Evolutionary conservation across 2,888 invertebrate species (phyloP), one percentile per base, ranked within the genome.

Genomic region (Cantharis nigra): DNA sequence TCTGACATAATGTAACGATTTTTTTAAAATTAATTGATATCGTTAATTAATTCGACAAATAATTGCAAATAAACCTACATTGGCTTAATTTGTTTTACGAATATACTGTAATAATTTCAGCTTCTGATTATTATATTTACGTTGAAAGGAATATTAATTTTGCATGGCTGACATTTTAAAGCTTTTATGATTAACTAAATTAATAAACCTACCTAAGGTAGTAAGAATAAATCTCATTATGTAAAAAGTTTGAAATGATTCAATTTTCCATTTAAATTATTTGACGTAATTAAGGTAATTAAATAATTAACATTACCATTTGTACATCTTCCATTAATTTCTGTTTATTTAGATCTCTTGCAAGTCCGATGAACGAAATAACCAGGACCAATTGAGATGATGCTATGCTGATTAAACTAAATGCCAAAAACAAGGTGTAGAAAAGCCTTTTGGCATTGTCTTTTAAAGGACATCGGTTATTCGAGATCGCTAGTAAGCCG

Each of bases 381-480:
- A 92, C 89, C 74, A 92, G 89, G 33, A 92, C 89, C 83, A 92
- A 88, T 89, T 93, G 90, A 76, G 92, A 90, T 83, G 92, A 89
- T 71, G 92, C 91, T 82, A 92, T 85, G 85, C 91, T 89, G 79
- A 92, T 88, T 86, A 93, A 87, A 79, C 93, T 93, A 81, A 93
- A 87, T 26, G 92, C 93, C 85, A 93, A 87, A 87, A 93, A 93
- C 69, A 92, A 91, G 9, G 93, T 93, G 83, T 91, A 89, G 79
- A 91, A 88, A 87, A 92, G 85, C 89, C 90, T 85, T 89, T 91
- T 88, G 87, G 90, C 84, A 87, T 90, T 86, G 20, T 81, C 81
- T 72, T 86, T 86, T 23, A 88, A 81, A 0, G 87, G 88, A 77
- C 88, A 92, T 85, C 91, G 91, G 82, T 90, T 90, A 81, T 90